A percentile compares a stretch with the other conserved stretches of the same genome.
phyloP scores from a whole-genome alignment of 2,797 vertebrate genomes.

The Lepus townsendii region DNA sequence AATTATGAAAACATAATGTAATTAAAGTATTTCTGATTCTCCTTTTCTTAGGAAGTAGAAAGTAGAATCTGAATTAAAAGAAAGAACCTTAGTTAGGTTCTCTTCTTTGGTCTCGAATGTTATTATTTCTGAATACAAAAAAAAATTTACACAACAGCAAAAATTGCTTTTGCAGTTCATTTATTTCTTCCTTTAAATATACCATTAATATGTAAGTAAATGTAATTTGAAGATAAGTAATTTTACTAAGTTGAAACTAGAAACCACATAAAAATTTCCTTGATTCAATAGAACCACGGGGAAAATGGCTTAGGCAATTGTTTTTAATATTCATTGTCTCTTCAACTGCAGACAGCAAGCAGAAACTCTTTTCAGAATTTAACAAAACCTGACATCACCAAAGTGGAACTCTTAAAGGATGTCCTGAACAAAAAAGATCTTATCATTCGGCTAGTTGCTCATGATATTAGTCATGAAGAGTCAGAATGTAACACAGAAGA shows the following conservation, averaged over 20 bases:
- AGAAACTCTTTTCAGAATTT: constrained; percentile 78
- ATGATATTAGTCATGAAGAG: constrained; percentile 37
- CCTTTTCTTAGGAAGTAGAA: constrained; percentile 58
- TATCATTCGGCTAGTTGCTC: constrained; percentile 50
- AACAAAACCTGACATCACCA: constrained; percentile 74
- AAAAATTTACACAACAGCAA: neutral
- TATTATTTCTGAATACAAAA: constrained; percentile 26
- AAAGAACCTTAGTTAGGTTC: constrained; percentile 2
- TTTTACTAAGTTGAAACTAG: constrained; percentile 58
- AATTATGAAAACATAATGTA: constrained; percentile 50
- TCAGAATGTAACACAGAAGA: neutral
- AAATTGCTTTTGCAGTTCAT: constrained; percentile 53
- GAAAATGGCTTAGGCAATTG: constrained; percentile 27
- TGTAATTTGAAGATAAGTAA: constrained; percentile 31
- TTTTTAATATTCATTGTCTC: constrained; percentile 56
- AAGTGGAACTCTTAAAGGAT: constrained; percentile 78
- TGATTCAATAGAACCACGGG: constrained; percentile 39
- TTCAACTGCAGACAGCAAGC: constrained; percentile 67
- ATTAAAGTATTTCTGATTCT: constrained; percentile 6
- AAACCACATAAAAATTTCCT: constrained; percentile 26
- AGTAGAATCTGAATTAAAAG: constrained; percentile 40
- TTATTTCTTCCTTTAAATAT: constrained; percentile 53
- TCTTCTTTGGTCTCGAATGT: constrained; percentile 46
- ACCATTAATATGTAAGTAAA: constrained; percentile 44
- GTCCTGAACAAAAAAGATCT: constrained; percentile 70